phyloP scores from a whole-genome alignment of 2,797 vertebrate genomes.

The Forpus xanthops region DNA sequence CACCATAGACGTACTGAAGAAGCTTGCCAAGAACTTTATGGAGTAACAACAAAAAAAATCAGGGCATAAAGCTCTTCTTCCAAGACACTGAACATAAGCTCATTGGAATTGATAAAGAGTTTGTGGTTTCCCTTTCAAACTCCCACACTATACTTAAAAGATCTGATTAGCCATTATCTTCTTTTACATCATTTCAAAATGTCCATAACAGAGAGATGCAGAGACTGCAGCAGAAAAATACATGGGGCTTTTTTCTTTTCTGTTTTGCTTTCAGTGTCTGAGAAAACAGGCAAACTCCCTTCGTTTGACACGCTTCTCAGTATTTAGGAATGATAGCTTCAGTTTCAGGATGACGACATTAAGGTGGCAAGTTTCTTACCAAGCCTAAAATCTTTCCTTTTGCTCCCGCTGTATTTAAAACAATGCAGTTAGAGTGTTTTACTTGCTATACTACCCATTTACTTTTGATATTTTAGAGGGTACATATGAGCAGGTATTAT shows the following conservation, averaged over 20 bases:
- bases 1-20: background rate
- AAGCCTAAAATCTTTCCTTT: background rate
- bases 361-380: background rate
- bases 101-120: constrained; percentile 35
- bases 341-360: constrained; percentile 61
- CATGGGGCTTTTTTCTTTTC: background rate
- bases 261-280: constrained; percentile 50
- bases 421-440: background rate
- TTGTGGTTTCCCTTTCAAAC: constrained; percentile 57
- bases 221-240: constrained; percentile 29
- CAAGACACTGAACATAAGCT: background rate
- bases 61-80: constrained; percentile 17
- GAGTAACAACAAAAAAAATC: background rate
- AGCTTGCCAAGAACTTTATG: background rate
- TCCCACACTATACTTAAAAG: constrained; percentile 32
- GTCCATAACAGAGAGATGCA: constrained; percentile 18
- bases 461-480: background rate
- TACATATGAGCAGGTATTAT: background rate
- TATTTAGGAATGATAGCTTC: constrained; percentile 44
- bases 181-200: constrained; percentile 29
- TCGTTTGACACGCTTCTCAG: constrained; percentile 55
- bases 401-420: background rate
- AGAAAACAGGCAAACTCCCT: constrained; percentile 47
- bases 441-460: background rate
- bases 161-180: constrained; percentile 48